These are phyloP conservation scores for Myotis planiceps DNA, from an alignment of 2,797 vertebrate genomes.

Conservation along the genomic window DNA sequence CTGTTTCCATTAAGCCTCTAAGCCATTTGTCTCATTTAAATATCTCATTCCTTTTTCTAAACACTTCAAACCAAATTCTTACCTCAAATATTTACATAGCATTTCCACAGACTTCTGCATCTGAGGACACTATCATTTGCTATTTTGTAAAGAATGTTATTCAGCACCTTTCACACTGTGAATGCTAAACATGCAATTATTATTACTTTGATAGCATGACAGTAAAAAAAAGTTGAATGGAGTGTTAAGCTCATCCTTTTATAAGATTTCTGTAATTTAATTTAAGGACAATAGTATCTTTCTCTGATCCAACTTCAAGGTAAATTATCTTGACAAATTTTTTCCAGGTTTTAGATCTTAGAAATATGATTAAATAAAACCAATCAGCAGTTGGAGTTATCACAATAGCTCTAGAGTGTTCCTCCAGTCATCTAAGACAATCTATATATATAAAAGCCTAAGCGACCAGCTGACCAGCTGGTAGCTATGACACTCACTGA, in stretches of 20 bases:
- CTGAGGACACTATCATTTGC: constrained; percentile 35
- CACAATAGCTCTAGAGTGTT: not conserved
- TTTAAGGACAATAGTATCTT: constrained; percentile 17
- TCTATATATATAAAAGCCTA: too few relatives aligned
- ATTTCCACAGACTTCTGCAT: constrained; percentile 58
- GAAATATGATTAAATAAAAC: constrained; percentile 41
- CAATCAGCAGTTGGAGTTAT: not conserved
- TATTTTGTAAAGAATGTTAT: constrained; percentile 40
- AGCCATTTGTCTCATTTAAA: constrained; percentile 74
- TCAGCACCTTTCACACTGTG: constrained; percentile 43
- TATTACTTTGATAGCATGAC: constrained; percentile 29
- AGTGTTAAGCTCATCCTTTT: constrained; percentile 7
- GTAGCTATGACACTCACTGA: too few relatives aligned
- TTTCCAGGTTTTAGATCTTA: not conserved
- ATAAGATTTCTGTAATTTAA: constrained; percentile 22
- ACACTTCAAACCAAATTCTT: constrained; percentile 71
- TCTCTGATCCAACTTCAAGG: constrained; percentile 15
- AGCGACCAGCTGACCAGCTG: too few relatives aligned
- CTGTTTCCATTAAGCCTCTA: constrained; percentile 76
- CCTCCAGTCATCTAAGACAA: not conserved
- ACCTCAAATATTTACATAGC: constrained; percentile 62
- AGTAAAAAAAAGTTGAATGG: constrained; percentile 18
- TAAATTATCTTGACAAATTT: constrained; percentile 7
- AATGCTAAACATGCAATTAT: constrained; percentile 49
- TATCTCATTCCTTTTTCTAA: constrained; percentile 60